These are phyloP conservation scores for Eurytemora carolleeae DNA, from an alignment of 1,140 invertebrate genomes.

Conservation along the genomic window DNA sequence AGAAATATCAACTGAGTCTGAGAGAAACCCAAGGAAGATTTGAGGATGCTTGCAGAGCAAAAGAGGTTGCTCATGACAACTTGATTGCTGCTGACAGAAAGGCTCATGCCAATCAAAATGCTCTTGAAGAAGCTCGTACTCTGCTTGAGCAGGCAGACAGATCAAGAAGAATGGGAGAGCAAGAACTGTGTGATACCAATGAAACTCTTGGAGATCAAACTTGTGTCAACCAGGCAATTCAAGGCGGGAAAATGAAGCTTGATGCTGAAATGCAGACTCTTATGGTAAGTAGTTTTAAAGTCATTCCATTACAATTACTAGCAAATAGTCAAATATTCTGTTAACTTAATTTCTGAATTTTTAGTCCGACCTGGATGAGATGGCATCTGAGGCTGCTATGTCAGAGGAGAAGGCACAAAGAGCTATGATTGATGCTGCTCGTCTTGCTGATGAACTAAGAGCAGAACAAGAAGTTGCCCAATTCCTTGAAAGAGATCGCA, in stretches of 20 bases:
- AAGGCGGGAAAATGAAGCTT: constrained; percentile 90
- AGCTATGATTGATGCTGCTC: constrained; percentile 92
- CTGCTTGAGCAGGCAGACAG: no score
- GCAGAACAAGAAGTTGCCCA: constrained; percentile 94
- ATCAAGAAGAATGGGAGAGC: no score
- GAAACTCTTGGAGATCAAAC: constrained; percentile 90
- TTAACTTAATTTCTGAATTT: constrained; percentile 27
- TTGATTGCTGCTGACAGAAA: constrained; percentile 39
- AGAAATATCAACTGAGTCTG: no score
- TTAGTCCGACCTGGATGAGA: no score
- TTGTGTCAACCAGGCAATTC: constrained; percentile 72
- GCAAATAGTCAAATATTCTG: not conserved
- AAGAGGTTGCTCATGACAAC: no score
- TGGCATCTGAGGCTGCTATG: constrained; percentile 31
- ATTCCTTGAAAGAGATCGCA: constrained; percentile 92
- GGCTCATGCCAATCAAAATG: constrained; percentile 29
- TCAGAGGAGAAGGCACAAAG: constrained; percentile 58
- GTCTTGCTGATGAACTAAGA: no score
- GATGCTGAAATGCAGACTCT: constrained; percentile 90
- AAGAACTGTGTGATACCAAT: constrained; percentile 84
- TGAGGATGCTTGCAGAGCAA: no score
- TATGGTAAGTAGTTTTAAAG: constrained; percentile 37
- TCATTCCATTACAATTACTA: not conserved
- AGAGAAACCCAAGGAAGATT: no score
- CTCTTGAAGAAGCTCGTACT: constrained; percentile 33